A percentile compares a stretch with the other conserved stretches of the same genome.
Evolutionary conservation across 2,888 invertebrate species (phyloP).

Genomic region (Drepana falcataria): DNA sequence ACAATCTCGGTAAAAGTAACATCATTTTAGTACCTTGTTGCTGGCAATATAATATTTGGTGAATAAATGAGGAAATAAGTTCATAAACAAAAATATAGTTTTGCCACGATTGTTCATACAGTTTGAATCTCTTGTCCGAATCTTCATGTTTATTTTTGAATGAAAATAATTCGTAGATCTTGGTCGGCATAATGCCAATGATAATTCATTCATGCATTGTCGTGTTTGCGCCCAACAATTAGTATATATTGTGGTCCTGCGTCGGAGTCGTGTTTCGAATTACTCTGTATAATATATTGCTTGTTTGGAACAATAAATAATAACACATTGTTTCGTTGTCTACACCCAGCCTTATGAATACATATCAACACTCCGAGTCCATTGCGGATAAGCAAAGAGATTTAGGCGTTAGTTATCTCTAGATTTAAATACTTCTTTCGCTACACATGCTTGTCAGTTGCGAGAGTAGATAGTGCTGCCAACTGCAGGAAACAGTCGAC

Average conservation of each 20-base stretch:
- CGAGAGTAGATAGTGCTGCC: no score
- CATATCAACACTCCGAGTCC: slow-evolving; percentile 3
- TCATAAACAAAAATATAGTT: no score
- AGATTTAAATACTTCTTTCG: no score
- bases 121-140: no score
- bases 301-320: slow-evolving; percentile 15
- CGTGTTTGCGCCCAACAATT: slow-evolving; percentile 48
- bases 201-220: slow-evolving; percentile 50
- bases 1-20: no score
- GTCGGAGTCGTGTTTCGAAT: slow-evolving; percentile 29
- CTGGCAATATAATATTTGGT: no score
- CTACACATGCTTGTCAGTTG: no score
- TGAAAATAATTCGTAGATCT: slow-evolving; percentile 10
- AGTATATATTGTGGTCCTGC: slow-evolving; percentile 37
- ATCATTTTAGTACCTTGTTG: no score
- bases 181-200: slow-evolving; percentile 33
- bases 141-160: no score
- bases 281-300: slow-evolving; percentile 33
- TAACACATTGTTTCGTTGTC: slow-evolving; percentile 22
- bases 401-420: slow-evolving; percentile 1
- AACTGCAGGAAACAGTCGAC: no score
- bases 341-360: slow-evolving; percentile 12
- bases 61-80: no score
- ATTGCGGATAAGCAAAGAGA: slow-evolving; percentile 7
- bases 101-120: no score